Base-by-base conservation (phyloP, 2,888 invertebrate species). In the Lottia gigantea region DNA sequence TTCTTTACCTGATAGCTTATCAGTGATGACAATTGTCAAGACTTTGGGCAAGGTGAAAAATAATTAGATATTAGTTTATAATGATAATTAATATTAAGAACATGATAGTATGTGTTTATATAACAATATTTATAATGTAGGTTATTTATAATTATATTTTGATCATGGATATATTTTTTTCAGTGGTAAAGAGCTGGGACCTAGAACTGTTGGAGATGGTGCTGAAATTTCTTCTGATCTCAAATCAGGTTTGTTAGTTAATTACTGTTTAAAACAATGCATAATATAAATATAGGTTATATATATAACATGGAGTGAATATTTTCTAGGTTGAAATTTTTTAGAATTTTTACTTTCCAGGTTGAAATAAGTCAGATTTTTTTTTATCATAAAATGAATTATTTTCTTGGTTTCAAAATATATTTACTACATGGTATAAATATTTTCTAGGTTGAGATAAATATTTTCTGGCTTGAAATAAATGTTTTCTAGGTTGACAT, bases 181-280 rank as follows among this genome's bases (percentile, higher is more conserved):
- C 11, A 64, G 67, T 66, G 62, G 66, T 67, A 67, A 64, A 15
- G 25, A 61, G 6, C 76, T 85, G 40, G 85, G 83, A 68, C 78
- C 78, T 12, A 72, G 85, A 19, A 71, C 75, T 7, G 71, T 47
- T n/a, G 84, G 83, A 23, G 84, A 85, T 66, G 85, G 86, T n/a
- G 85, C 83, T 31, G 85, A 84, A 55, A 75, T 78, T 55, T 46
- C 47, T 8, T 75, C 78, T 62, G 67, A 40, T 40, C 40, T 40
- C 11, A 40, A 40, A 40, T 40, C 11, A 40, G 40, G 40, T 40
- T 40, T 40, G 40, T 15, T 64, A 40, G 16, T 19, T 40, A 64
- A 45, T 40, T 64, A 25, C 14, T 15, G 12, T 12, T n/a, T 31
- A 31, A 31, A 31, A 31, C 6, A 6, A 31, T 31, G 6, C 6